These are phyloP conservation scores for Anarhynchus alexandrinus DNA, from an alignment of 2,113 vertebrate species.

Conservation along the genomic window DNA sequence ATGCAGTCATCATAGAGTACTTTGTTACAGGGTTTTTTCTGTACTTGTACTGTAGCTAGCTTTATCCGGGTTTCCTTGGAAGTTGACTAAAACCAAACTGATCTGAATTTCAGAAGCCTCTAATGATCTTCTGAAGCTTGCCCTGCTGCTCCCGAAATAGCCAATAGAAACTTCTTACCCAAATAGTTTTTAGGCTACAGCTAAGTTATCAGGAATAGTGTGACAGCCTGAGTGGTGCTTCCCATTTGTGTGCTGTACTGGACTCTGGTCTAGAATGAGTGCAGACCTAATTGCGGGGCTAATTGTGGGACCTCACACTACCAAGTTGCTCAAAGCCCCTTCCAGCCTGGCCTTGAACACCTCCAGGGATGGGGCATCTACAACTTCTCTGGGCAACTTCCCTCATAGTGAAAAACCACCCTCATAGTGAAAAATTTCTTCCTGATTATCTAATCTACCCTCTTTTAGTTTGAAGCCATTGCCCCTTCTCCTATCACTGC, in stretches of 20 bases:
- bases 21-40: not conserved
- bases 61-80: not conserved
- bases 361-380: too few relatives aligned
- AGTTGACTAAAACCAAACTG: not conserved
- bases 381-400: too few relatives aligned
- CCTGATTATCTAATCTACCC: too few relatives aligned
- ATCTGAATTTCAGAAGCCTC: not conserved
- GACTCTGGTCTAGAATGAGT: not conserved
- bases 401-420: too few relatives aligned
- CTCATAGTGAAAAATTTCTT: too few relatives aligned
- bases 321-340: too few relatives aligned
- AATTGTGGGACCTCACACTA: too few relatives aligned
- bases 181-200: not conserved
- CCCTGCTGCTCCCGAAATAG: not conserved
- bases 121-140: not conserved
- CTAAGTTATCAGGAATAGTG: not conserved
- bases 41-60: not conserved
- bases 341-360: too few relatives aligned
- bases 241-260: not conserved
- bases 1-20: not conserved
- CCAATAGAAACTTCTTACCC: not conserved
- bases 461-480: too few relatives aligned
- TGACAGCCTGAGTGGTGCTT: not conserved
- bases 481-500: too few relatives aligned
- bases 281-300: not conserved